Percentiles rank a stretch among this genome's conserved stretches.
These are phyloP conservation scores for Dermatophagoides farinae DNA, from an alignment of 1,140 invertebrate species.

Conservation along the genomic window DNA sequence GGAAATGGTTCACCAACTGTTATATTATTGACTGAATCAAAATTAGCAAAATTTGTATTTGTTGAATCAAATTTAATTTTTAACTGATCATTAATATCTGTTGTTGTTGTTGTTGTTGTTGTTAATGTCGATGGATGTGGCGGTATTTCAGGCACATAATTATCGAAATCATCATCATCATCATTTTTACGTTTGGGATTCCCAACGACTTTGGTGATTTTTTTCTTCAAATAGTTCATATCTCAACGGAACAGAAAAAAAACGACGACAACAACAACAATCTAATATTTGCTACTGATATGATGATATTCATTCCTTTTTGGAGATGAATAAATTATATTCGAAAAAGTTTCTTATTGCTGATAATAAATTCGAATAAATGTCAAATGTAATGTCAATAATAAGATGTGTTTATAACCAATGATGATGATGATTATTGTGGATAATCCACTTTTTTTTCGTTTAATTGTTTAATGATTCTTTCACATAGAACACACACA, in stretches of 20 bases:
- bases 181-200: slow-evolving; percentile 8
- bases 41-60: not conserved
- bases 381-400: not conserved
- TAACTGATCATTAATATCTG: not conserved
- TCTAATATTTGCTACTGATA: not conserved
- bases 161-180: slow-evolving; percentile 15
- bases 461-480: too few relatives aligned
- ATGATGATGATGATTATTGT: not conserved
- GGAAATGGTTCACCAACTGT: not conserved
- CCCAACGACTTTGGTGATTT: slow-evolving; percentile 12
- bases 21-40: not conserved
- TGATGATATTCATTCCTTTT: not conserved
- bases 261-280: too few relatives aligned
- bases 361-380: too few relatives aligned
- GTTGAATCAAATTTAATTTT: not conserved
- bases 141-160: slow-evolving; percentile 14
- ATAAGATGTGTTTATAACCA: too few relatives aligned
- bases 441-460: not conserved
- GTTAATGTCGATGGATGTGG: slow-evolving; percentile 17
- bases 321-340: too few relatives aligned
- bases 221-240: slow-evolving; percentile 18
- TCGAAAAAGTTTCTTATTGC: too few relatives aligned
- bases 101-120: not conserved
- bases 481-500: too few relatives aligned
- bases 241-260: not conserved